phyloP scores from a whole-genome alignment of 2,113 vertebrate genomes.

The Bambusicola thoracicus region DNA sequence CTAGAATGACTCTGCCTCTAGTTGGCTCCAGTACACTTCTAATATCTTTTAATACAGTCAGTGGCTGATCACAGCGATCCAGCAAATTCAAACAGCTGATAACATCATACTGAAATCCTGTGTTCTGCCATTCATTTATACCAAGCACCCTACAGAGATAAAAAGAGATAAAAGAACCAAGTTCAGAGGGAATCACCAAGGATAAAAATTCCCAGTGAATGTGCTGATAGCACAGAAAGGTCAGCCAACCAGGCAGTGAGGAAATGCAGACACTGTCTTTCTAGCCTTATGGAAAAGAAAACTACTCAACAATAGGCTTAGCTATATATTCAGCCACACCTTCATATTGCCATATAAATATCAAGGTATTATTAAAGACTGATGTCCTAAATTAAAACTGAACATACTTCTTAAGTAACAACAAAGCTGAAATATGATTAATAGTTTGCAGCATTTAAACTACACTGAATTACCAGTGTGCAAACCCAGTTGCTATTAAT shows the following conservation, averaged over 20 bases:
- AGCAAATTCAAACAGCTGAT: slow-evolving; percentile 98
- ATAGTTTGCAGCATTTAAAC: neutral
- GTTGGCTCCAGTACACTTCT: slow-evolving; percentile 86
- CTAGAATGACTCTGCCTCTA: slow-evolving; percentile 90
- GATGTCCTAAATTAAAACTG: neutral
- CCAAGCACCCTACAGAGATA: slow-evolving; percentile 84
- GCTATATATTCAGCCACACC: neutral
- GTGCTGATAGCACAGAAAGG: neutral
- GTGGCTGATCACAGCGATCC: slow-evolving; percentile 93
- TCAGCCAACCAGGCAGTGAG: neutral
- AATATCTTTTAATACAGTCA: slow-evolving; percentile 90
- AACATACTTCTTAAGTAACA: neutral
- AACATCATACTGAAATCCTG: slow-evolving; percentile 91
- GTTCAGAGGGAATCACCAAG: neutral
- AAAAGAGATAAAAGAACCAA: neutral
- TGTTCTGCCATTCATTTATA: slow-evolving; percentile 93
- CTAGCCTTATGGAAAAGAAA: neutral
- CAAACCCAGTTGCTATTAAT: neutral
- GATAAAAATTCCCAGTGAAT: neutral
- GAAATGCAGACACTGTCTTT: neutral
- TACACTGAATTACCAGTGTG: neutral
- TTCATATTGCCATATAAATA: neutral
- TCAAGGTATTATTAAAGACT: neutral
- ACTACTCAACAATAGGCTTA: neutral
- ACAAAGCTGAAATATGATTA: neutral